Base-by-base conservation (phyloP, 64 coral and sea anemone species). In the Montipora capricornis region DNA sequence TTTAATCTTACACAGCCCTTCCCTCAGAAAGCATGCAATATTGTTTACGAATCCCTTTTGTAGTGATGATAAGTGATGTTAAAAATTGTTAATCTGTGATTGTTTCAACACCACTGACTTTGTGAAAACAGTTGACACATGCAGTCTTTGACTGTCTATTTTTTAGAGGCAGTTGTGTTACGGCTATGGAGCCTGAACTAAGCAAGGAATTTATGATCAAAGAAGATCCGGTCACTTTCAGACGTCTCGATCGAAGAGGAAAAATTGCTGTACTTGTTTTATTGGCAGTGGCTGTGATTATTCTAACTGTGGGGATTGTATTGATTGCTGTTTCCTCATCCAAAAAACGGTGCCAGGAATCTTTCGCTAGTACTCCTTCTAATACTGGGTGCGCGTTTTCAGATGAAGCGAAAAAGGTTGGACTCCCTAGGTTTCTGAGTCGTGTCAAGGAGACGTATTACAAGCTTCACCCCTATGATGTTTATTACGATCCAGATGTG, bases 401-500 rank as follows among this genome's bases (percentile, higher is more conserved):
- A 5, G 50, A 94, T 3, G 97, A 98, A 76, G 97, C 94, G 44
- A 74, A 92, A 44, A 62, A 60, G 74, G 61, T 91, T 6, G 97
- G 74, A 6, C 66, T 98, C 44, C 73, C 80, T 19, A 74, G 91
- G n/a, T 98, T 98, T 45, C 70, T 98, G 5, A 53, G 49, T 57
- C 73, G 89, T 16, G 94, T 98, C 1, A 91, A 86, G 68, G 52
- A 76, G 0, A 91, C 88, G 3, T 96, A 91, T 44, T 96, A 80
- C 78, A 84, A 80, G 19, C n/a, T 94, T 44, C 97, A 98, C 62
- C 89, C 92, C 4, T 94, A 91, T 8, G 51, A 91, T 5, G 89
- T 62, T 8, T 59, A 78, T 6, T 79, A 81, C 37, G 74, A 98
- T 49, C 97, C 97, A 0, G 94, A 93, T 12, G 77, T 95, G 0